These are phyloP conservation scores for Nymphalis io DNA, from an alignment of 1,140 invertebrate species.

Conservation along the genomic window DNA sequence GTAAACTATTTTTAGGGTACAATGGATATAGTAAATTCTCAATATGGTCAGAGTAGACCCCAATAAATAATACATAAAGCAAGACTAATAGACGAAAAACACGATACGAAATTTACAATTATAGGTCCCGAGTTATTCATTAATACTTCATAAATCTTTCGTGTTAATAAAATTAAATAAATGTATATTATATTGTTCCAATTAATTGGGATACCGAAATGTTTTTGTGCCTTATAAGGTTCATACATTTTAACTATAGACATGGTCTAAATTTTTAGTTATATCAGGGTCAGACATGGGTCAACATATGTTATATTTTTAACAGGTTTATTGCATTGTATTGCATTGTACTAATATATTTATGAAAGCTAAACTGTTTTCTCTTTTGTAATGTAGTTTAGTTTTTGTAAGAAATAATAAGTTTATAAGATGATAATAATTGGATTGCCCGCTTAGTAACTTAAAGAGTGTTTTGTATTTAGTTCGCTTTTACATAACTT, in stretches of 20 bases:
- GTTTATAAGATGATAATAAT: not conserved
- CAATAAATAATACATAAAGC: slow-evolving; percentile 41
- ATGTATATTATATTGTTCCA: slow-evolving; percentile 41
- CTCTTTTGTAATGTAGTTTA: too few species aligned
- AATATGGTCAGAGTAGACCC: slow-evolving; percentile 29
- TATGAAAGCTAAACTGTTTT: too few species aligned
- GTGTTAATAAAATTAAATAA: slow-evolving; percentile 52
- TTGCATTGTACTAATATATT: too few species aligned
- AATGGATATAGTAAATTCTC: slow-evolving; percentile 46
- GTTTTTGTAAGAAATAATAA: too few species aligned
- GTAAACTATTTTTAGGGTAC: slow-evolving; percentile 63
- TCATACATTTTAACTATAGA: slow-evolving; percentile 9
- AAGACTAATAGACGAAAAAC: slow-evolving; percentile 37
- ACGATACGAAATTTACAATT: slow-evolving; percentile 43
- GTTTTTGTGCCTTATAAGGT: slow-evolving; percentile 18
- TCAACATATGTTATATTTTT: slow-evolving; percentile 19
- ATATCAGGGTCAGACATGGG: not conserved
- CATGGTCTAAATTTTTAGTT: slow-evolving; percentile 13
- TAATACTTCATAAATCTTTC: slow-evolving; percentile 44
- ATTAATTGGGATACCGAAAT: slow-evolving; percentile 32
- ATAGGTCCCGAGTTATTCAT: slow-evolving; percentile 39
- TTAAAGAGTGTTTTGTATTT: too few species aligned
- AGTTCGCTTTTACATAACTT: too few species aligned
- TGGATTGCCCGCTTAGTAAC: too few species aligned
- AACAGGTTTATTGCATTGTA: slow-evolving; percentile 10